phyloP scores from a whole-genome alignment of 2,888 invertebrate genomes.

The Dorcus hopei region DNA sequence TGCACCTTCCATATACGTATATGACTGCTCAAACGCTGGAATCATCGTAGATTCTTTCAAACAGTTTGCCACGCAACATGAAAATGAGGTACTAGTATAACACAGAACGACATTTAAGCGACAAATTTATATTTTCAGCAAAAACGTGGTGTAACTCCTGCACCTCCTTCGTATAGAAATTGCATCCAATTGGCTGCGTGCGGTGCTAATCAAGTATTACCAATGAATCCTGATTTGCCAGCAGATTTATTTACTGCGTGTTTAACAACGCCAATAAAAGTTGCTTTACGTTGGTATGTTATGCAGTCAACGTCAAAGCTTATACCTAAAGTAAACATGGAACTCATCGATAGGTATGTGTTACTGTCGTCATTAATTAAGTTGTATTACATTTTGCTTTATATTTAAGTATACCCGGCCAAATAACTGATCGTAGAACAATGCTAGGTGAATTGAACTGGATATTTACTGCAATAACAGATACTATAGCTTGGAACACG shows the following conservation, averaged over 20 bases:
- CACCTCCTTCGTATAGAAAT: constrained; percentile 70
- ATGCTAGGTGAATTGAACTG: constrained; percentile 99
- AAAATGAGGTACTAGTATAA: constrained; percentile 57
- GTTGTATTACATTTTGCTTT: not conserved
- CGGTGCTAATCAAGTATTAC: constrained; percentile 86
- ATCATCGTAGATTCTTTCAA: constrained; percentile 90
- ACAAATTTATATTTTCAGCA: constrained; percentile 4
- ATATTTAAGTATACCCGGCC: constrained; percentile 81
- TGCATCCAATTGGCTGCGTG: constrained; percentile 98
- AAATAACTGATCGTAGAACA: constrained; percentile 88
- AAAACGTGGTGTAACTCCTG: constrained; percentile 22
- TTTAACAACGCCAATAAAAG: constrained; percentile 96
- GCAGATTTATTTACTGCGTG: constrained; percentile 98
- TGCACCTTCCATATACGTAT: constrained; percentile 97
- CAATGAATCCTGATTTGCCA: constrained; percentile 96
- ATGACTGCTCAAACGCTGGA: constrained; percentile 98
- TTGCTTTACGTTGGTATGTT: constrained; percentile 92
- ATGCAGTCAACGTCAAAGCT: constrained; percentile 79
- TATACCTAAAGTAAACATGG: constrained; percentile 77
- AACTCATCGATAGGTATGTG: constrained; percentile 85
- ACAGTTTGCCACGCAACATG: constrained; percentile 87
- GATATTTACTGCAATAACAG: constrained; percentile 99
- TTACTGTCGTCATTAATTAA: not conserved
- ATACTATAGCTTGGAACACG: constrained; percentile 99
- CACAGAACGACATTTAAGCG: not conserved